Conservation (phyloP, 2,113 vertebrate genomes). For the Ictalurus furcatus region DNA sequence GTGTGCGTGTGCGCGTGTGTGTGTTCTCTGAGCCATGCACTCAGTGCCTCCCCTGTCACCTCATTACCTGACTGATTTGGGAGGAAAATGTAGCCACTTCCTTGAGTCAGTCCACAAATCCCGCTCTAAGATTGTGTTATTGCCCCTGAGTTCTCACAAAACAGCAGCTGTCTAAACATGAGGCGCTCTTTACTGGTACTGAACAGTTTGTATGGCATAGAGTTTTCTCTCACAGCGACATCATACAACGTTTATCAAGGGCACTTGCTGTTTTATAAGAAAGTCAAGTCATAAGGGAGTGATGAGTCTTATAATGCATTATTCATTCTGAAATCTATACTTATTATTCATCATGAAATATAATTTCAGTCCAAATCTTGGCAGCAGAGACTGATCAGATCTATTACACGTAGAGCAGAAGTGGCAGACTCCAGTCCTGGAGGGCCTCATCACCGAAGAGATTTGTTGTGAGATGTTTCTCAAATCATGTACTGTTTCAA, state of each 20-base stretch:
- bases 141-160: background rate
- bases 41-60: constrained; percentile 16
- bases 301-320: constrained; percentile 8
- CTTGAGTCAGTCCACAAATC: constrained; percentile 11
- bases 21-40: background rate
- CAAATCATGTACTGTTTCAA: background rate
- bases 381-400: background rate
- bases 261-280: background rate
- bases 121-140: background rate
- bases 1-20: background rate
- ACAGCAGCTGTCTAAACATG: constrained; percentile 42
- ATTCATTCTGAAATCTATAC: constrained; percentile 3
- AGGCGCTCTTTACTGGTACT: constrained; percentile 8
- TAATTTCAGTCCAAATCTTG: background rate
- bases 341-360: constrained; percentile 8
- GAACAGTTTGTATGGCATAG: constrained; percentile 11
- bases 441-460: background rate
- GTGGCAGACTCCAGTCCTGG: background rate
- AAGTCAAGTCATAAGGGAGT: background rate
- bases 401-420: background rate
- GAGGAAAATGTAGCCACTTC: constrained; percentile 40
- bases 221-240: background rate
- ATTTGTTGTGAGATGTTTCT: background rate
- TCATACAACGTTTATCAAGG: background rate
- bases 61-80: constrained; percentile 37